These are phyloP conservation scores for Notodonta ziczac DNA, from an alignment of 2,888 invertebrate genomes.

Conservation along the genomic window DNA sequence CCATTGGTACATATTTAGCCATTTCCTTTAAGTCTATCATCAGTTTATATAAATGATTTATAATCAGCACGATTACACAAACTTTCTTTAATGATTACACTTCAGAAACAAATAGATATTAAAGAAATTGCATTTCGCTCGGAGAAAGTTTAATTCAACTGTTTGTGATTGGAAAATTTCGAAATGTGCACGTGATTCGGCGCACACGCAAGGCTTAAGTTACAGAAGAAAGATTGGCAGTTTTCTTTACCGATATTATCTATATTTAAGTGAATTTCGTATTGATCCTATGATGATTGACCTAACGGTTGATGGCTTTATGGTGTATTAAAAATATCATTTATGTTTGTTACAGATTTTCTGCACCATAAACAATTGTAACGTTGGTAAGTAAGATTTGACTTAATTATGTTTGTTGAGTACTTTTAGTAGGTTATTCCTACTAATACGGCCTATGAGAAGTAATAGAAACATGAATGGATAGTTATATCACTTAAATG, in stretches of 20 bases:
- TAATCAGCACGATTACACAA: background rate
- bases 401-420: no score
- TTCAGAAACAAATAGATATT: conserved; percentile 24
- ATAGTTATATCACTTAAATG: no score
- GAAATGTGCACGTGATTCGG: conserved; percentile 31
- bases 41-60: background rate
- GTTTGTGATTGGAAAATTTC: conserved; percentile 33
- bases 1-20: no score
- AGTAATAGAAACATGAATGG: no score
- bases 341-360: conserved; percentile 3
- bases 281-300: no score
- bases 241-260: no score
- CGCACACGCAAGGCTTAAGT: conserved; percentile 13
- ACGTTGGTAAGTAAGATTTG: background rate
- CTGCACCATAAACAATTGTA: background rate
- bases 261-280: no score
- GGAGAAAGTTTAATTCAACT: conserved; percentile 38
- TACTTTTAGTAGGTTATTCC: no score
- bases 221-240: background rate
- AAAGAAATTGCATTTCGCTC: conserved; percentile 27
- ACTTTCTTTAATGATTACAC: conserved; percentile 33
- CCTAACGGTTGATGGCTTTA: no score
- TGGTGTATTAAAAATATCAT: conserved; percentile 1
- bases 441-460: no score
- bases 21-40: no score